Base-by-base conservation (phyloP, 2,113 vertebrate species). In the Oreochromis tanganicae region DNA sequence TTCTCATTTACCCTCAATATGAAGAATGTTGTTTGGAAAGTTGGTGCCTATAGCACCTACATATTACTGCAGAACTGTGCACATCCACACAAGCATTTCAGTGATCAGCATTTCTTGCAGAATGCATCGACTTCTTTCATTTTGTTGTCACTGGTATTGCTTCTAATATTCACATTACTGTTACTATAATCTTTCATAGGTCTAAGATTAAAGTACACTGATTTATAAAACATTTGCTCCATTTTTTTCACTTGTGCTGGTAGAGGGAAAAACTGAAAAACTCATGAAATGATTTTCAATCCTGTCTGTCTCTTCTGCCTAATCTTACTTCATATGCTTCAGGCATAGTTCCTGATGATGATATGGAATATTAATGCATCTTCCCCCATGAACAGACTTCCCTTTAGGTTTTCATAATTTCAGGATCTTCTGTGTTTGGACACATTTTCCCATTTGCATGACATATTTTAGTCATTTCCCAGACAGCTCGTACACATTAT, bases 381-480 rank as follows among this genome's bases (percentile, higher is more conserved):
- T 50, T 7, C 4, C 29, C 12, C 34, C 19, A 7, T 27, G 48
- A 52, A 80, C 34, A 52, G 52, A 50, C 13, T 78, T 61, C 34
- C 61, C 21, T 46, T 84, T 66, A 41, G 52, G 38, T 80, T 85
- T 82, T 41, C 29, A 57, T 88, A 68, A 85, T 92, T 86, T 75
- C 48, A 24, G 80, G 43, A 88, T 92, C 57, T 68, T 81, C 34
- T 55, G 78, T 80, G 43, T 83, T 21, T 56, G 57, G 79, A 85
- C 81, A 78, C 13, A 79, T 86, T 85, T 90, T 84, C 24, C 68
- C 38, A 61, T 89, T 91, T 71, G 16, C 24, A 54, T 88, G 73
- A 85, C 82, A 89, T 80, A 81, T 88, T 85, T 83, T 32, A 71
- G 38, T 83, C 19, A 43, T 91, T 94, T 75, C 17, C 5, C 48